Evolutionary conservation across 2,797 vertebrate genomes (phyloP).

Genomic region (Scyliorhinus canicula): DNA sequence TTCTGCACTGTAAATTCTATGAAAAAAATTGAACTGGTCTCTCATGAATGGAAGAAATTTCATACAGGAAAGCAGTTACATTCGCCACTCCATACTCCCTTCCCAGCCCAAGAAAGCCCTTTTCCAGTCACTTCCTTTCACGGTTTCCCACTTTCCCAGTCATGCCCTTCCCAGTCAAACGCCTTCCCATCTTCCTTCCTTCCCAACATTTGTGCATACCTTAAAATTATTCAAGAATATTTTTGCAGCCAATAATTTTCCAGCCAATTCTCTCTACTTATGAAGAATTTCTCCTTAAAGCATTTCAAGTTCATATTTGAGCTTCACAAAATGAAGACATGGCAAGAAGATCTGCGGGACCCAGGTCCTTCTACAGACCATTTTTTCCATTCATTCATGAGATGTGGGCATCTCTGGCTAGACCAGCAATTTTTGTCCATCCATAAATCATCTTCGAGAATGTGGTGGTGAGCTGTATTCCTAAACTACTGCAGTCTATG

Average conservation of each 20-base stretch:
- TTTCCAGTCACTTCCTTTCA: not conserved
- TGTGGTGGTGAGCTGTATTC: no score
- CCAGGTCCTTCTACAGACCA: not conserved
- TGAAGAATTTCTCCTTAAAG: not conserved
- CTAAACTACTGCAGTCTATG: no score
- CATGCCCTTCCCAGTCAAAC: no score
- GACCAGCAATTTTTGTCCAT: no score
- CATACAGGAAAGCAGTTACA: not conserved
- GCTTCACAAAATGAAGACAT: constrained; percentile 2
- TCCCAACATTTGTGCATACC: not conserved
- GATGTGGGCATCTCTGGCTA: no score
- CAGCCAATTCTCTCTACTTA: not conserved
- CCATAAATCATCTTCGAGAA: no score
- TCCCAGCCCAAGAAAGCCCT: not conserved
- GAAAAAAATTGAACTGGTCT: not conserved
- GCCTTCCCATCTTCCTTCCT: not conserved
- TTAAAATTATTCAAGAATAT: not conserved
- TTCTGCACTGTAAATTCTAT: no score
- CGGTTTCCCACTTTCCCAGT: not conserved
- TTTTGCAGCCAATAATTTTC: not conserved
- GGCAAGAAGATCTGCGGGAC: not conserved
- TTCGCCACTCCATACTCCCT: not conserved
- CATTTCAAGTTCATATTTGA: not conserved
- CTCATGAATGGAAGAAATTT: not conserved
- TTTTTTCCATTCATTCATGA: no score